A percentile compares a stretch with the other conserved stretches of the same genome.
phyloP scores from a whole-genome alignment of 1,140 invertebrate genomes.

The Odontomachus brunneus region DNA sequence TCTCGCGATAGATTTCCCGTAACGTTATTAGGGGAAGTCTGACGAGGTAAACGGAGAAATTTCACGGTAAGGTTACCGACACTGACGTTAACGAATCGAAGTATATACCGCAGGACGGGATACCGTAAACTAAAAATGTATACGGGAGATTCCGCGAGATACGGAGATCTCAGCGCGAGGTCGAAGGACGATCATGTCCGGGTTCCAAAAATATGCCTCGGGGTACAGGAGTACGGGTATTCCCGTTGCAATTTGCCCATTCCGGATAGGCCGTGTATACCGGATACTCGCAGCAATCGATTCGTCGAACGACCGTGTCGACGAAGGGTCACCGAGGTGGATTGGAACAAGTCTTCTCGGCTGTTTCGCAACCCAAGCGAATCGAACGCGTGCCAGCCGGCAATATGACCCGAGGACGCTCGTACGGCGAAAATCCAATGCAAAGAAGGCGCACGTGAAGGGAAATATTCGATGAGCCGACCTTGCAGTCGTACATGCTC shows the following conservation, averaged over 20 bases:
- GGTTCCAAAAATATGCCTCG: conserved; percentile 58
- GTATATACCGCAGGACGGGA: neutral
- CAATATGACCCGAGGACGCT: conserved; percentile 60
- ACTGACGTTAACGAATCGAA: neutral
- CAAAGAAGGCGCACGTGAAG: conserved; percentile 17
- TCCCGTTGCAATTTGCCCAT: conserved; percentile 56
- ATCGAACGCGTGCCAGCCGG: conserved; percentile 71
- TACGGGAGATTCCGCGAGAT: conserved; percentile 4
- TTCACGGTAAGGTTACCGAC: too few species aligned
- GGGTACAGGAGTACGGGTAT: conserved; percentile 46
- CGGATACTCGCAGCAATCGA: conserved; percentile 72
- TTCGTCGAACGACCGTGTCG: conserved; percentile 74
- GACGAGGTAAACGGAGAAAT: neutral
- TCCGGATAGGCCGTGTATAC: conserved; percentile 55
- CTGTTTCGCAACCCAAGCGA: conserved; percentile 70
- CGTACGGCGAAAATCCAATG: conserved; percentile 61
- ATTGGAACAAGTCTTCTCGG: conserved; percentile 66
- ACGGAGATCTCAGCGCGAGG: neutral
- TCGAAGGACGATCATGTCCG: conserved; percentile 10
- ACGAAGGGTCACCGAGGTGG: conserved; percentile 67
- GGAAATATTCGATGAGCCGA: conserved; percentile 11
- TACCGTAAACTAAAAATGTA: neutral
- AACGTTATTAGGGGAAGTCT: neutral
- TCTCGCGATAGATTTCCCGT: too few species aligned
- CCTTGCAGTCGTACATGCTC: conserved; percentile 17